Conservation (phyloP, 2,113 vertebrate species). For the Misgurnus mizolepis region DNA sequence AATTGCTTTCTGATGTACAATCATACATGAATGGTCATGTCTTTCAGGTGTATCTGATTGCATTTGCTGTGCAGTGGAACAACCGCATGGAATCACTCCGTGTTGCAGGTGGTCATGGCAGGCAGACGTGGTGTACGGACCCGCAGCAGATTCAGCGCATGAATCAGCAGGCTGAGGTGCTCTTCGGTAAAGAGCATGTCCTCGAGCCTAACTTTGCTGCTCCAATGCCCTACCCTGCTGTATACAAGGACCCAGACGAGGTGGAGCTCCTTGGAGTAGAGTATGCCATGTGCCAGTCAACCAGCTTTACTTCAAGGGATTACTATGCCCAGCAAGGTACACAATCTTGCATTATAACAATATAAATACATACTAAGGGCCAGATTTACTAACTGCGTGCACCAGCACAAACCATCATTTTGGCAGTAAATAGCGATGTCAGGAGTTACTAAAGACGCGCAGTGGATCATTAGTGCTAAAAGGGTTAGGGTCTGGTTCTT, state of each 20-base stretch:
- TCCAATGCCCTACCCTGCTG: slow-evolving; percentile 19
- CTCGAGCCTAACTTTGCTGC: slow-evolving; percentile 30
- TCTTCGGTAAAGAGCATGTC: slow-evolving; percentile 36
- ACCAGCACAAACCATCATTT: too few species aligned
- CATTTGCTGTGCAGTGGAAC: slow-evolving; percentile 38
- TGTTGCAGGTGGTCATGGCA: slow-evolving; percentile 35
- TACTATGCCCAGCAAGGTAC: slow-evolving; percentile 27
- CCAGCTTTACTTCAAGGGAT: slow-evolving; percentile 8
- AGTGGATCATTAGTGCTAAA: too few species aligned
- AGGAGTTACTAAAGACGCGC: too few species aligned
- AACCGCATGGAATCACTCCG: slow-evolving; percentile 30
- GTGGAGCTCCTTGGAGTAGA: slow-evolving; percentile 23
- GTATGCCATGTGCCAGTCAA: slow-evolving; percentile 31
- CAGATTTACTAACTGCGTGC: too few species aligned
- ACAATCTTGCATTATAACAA: slow-evolving; percentile 5
- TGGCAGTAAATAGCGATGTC: too few species aligned
- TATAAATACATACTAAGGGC: background rate
- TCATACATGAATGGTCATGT: slow-evolving; percentile 12
- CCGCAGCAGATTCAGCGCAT: slow-evolving; percentile 8
- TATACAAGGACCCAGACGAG: slow-evolving; percentile 20
- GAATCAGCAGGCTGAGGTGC: slow-evolving; percentile 32
- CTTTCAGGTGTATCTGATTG: slow-evolving; percentile 26
- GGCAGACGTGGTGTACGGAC: slow-evolving; percentile 27
- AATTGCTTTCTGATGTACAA: slow-evolving; percentile 3
- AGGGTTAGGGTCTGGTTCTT: too few species aligned